Percentiles rank a stretch among this genome's conserved stretches.
Evolutionary conservation across 1,140 invertebrate genomes (phyloP).

Genomic region (Ephestia elutella): DNA sequence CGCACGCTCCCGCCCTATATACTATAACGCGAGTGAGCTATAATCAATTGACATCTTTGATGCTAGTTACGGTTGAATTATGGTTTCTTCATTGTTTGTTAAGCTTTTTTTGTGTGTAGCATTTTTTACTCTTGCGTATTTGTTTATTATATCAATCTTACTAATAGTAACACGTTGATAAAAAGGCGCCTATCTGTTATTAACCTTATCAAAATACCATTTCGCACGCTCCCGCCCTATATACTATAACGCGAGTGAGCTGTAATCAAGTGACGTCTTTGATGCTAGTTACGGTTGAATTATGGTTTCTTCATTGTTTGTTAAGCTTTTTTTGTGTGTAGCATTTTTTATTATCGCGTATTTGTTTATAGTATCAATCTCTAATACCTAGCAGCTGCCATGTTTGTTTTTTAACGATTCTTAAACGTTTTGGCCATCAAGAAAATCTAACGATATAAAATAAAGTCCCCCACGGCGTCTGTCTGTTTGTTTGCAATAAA

Average conservation of each 20-base stretch:
- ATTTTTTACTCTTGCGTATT: background rate
- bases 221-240: conserved; percentile 21
- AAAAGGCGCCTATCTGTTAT: too few species aligned
- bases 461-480: too few species aligned
- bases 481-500: too few species aligned
- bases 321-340: background rate
- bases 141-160: too few species aligned
- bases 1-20: conserved; percentile 19
- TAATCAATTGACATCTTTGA: conserved; percentile 26
- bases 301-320: background rate
- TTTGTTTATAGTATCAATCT: too few species aligned
- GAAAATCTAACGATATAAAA: too few species aligned
- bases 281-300: background rate
- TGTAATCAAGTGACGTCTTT: conserved; percentile 29
- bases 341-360: background rate
- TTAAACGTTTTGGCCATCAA: too few species aligned
- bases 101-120: background rate
- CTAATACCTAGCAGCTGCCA: too few species aligned
- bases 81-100: background rate
- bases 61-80: background rate
- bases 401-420: too few species aligned
- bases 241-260: conserved; percentile 27
- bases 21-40: conserved; percentile 28
- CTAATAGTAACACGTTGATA: too few species aligned
- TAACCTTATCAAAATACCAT: too few species aligned